phyloP scores from a whole-genome alignment of 2,888 invertebrate species.

The Rhyacophila evoluta region DNA sequence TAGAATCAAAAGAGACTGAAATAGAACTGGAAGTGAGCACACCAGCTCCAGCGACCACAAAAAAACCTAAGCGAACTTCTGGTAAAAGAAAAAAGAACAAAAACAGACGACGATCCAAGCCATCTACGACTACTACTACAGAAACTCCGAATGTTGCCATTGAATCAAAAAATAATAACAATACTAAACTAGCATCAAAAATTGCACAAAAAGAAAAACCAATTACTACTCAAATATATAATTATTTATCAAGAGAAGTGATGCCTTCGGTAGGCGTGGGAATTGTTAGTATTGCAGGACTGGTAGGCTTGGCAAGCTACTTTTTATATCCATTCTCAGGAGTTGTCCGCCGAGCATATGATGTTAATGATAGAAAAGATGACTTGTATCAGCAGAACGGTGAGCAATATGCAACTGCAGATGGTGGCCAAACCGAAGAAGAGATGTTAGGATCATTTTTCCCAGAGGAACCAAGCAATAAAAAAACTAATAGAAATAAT shows the following conservation, averaged over 20 bases:
- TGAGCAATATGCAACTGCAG: constrained; percentile 75
- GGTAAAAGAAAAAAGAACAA: constrained; percentile 70
- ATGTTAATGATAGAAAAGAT: constrained; percentile 72
- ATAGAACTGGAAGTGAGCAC: constrained; percentile 68
- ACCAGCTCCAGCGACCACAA: constrained; percentile 65
- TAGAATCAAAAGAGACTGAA: constrained; percentile 67
- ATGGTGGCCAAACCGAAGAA: constrained; percentile 80
- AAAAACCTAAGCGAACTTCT: constrained; percentile 65
- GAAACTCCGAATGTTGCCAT: not conserved
- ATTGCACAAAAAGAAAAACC: constrained; percentile 70
- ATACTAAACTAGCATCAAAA: constrained; percentile 66
- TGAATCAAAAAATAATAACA: constrained; percentile 64
- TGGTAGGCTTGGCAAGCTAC: constrained; percentile 81
- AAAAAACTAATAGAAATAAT: constrained; percentile 58
- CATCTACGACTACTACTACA: constrained; percentile 61
- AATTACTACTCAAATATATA: constrained; percentile 80
- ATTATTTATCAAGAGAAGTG: constrained; percentile 81
- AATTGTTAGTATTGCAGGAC: constrained; percentile 78
- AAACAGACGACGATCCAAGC: constrained; percentile 67
- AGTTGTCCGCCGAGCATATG: constrained; percentile 75
- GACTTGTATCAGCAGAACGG: constrained; percentile 76
- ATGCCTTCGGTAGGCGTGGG: constrained; percentile 86
- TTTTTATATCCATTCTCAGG: constrained; percentile 81
- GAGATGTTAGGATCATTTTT: constrained; percentile 81
- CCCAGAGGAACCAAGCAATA: constrained; percentile 75